Conservation (phyloP, 2,113 vertebrate genomes). For the Pluvialis apricaria region DNA sequence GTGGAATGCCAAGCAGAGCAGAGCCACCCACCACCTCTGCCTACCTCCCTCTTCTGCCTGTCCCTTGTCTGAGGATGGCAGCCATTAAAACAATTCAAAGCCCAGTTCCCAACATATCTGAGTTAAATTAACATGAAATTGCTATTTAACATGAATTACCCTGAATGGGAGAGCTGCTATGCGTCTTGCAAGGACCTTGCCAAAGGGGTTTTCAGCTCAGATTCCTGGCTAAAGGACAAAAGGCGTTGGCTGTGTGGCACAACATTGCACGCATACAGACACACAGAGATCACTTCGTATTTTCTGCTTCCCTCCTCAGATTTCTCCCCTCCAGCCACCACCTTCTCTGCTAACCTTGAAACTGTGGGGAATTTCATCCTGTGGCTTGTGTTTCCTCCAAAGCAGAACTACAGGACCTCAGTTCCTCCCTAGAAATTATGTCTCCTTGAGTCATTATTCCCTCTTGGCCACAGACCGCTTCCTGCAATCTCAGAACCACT, state of each 20-base stretch:
- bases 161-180: background rate
- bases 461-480: background rate
- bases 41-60: background rate
- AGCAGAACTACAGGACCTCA: background rate
- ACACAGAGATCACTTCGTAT: background rate
- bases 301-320: background rate
- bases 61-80: background rate
- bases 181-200: background rate
- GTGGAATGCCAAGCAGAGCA: background rate
- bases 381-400: slow-evolving; percentile 3
- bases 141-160: background rate
- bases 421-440: slow-evolving; percentile 10
- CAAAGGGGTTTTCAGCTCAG: background rate
- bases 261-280: background rate
- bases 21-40: background rate
- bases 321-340: background rate
- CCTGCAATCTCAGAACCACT: slow-evolving; percentile 31
- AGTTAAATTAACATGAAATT: background rate
- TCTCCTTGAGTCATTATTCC: slow-evolving; percentile 4
- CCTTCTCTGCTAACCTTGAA: background rate
- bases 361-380: background rate
- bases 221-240: background rate
- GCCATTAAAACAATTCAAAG: background rate
- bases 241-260: background rate
- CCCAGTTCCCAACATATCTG: rapidly evolving